Base-by-base conservation (phyloP, 2,797 vertebrate genomes). In the Petrocephalus sullivani region DNA sequence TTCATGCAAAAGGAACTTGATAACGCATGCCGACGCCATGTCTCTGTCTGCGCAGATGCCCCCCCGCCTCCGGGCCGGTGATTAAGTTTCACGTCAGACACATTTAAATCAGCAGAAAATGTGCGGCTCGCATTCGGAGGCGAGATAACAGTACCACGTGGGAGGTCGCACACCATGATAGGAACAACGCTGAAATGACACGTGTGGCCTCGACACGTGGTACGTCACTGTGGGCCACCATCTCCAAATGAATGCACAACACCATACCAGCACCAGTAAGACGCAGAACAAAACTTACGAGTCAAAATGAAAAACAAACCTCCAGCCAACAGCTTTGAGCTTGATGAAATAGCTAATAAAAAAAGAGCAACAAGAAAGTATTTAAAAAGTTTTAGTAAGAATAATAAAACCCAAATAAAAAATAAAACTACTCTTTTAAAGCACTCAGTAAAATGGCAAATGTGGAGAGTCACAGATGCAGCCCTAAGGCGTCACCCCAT, bases 211-310 rank as follows among this genome's bases (percentile, higher is more conserved):
- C 21, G n/a, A 9, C n/a, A 2, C 7, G 7, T 1, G 21, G 9
- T 23, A 64, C 23, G 3, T 67, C 61, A 67, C 23, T 67, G 61
- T 67, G 61, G 61, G 10, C 3, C 4, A 23, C 23, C 1, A 33
- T 14, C 67, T 2, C 37, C 41, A 9, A 4, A 51, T 28, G 53
- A 28, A 92, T 91, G 93, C 92, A 88, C 93, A 92, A 89, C 90
- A 90, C 90, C 90, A 93, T 89, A 89, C 90, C 90, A 91, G 92
- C 94, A 90, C 91, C 90, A 91, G 53, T 21, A 92, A 92, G 91
- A 85, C 14, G 37, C 14, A 54, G 33, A 88, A 67, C 46, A 88
- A 85, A 88, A 67, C n/a, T 28, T 37, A 88, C 3, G 16, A 71
- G 82, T 33, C 3, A 16, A 54, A 53, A 71, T 33, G 12, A 85